Evolutionary conservation across 2,888 invertebrate genomes (phyloP).

Genomic region (Lamproptera curius): DNA sequence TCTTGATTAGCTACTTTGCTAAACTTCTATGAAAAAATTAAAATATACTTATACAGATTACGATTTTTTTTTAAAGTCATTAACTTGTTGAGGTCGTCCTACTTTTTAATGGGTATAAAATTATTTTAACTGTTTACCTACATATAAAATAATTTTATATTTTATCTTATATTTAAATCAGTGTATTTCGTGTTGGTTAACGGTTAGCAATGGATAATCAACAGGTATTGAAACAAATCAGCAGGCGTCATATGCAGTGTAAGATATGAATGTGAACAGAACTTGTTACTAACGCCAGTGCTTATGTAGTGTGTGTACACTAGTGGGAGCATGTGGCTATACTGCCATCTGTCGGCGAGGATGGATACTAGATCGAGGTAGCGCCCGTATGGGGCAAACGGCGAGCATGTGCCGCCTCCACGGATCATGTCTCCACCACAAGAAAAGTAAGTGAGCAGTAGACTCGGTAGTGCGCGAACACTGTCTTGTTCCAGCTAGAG

Average conservation of each 20-base stretch:
- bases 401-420: constrained; percentile 90
- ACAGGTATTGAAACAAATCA: constrained; percentile 23
- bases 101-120: too few species aligned
- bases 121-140: too few species aligned
- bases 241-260: constrained; percentile 40
- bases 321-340: constrained; percentile 44
- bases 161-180: too few species aligned
- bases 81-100: too few species aligned
- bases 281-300: constrained; percentile 43
- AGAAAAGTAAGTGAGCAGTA: constrained; percentile 87
- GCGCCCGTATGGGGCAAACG: constrained; percentile 86
- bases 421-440: constrained; percentile 85
- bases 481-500: too few species aligned
- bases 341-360: constrained; percentile 43
- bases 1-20: too few species aligned
- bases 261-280: constrained; percentile 41
- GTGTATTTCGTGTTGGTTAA: too few species aligned
- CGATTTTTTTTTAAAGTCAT: too few species aligned
- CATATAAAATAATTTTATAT: too few species aligned
- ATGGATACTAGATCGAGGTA: constrained; percentile 67
- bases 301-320: constrained; percentile 39
- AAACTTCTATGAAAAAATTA: too few species aligned
- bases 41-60: too few species aligned
- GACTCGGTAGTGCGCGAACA: too few species aligned
- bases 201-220: constrained; percentile 30